These are phyloP conservation scores for Drosophila mercatorum DNA, from an alignment of 2,888 invertebrate species.

Conservation along the genomic window DNA sequence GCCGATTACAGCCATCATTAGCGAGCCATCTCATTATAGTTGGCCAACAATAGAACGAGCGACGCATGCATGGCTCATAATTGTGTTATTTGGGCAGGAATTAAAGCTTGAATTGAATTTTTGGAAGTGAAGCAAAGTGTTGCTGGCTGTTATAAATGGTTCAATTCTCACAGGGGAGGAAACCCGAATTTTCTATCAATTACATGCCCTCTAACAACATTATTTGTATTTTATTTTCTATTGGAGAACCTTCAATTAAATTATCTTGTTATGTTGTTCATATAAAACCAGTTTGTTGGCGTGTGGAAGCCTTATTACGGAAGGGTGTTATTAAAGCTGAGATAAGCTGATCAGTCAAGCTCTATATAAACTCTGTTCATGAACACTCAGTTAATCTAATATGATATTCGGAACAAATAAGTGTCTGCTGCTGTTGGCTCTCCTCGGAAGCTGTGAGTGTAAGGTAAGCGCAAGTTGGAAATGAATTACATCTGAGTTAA, in stretches of 20 bases:
- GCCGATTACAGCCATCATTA: constrained; percentile 61
- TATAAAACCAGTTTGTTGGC: background rate
- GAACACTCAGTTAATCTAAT: background rate
- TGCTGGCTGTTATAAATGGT: background rate
- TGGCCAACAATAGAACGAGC: background rate
- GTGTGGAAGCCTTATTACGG: background rate
- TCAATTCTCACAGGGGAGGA: too few relatives aligned
- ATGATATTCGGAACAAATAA: background rate
- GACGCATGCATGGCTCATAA: background rate
- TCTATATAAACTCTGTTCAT: background rate
- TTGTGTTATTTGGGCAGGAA: background rate
- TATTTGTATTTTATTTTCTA: background rate
- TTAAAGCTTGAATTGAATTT: background rate
- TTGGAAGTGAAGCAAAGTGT: too few relatives aligned
- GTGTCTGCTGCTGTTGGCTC: background rate
- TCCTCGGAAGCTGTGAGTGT: background rate
- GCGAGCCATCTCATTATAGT: constrained; percentile 23
- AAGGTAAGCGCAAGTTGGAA: background rate
- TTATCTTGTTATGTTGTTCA: background rate
- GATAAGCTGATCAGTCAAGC: background rate
- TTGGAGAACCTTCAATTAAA: background rate
- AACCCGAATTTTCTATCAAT: too few relatives aligned
- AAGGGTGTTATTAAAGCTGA: background rate
- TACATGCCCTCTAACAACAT: background rate
- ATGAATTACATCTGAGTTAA: background rate